These are phyloP conservation scores for Trachurus trachurus DNA, from an alignment of 2,797 vertebrate species.

Conservation along the genomic window DNA sequence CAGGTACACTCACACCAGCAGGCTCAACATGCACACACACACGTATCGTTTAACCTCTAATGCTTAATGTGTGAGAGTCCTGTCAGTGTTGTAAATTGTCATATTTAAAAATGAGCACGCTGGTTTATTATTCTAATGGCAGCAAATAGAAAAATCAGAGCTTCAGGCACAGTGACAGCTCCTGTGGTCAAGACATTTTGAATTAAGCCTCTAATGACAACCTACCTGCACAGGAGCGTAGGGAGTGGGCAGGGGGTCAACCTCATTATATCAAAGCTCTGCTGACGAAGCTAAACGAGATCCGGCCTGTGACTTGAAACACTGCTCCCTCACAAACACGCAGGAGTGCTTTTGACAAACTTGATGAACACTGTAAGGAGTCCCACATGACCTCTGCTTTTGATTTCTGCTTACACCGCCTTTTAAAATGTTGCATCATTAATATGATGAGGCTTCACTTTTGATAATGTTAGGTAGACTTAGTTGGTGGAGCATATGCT, in stretches of 20 bases:
- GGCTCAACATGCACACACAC: background rate
- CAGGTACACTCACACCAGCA: conserved; percentile 83
- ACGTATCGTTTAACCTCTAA: too few relatives aligned
- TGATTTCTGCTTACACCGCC: conserved; percentile 58
- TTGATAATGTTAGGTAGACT: conserved; percentile 41
- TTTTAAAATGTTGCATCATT: conserved; percentile 64
- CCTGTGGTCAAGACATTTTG: conserved; percentile 12
- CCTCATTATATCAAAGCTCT: conserved; percentile 64
- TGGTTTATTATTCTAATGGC: background rate
- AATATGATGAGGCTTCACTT: conserved; percentile 66
- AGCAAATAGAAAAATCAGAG: background rate
- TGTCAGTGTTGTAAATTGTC: background rate
- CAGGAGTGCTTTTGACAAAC: conserved; percentile 54
- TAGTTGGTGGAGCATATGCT: conserved; percentile 42
- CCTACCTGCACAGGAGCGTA: conserved; percentile 2
- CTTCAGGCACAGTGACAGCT: conserved; percentile 2
- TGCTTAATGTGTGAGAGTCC: background rate
- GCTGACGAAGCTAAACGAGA: conserved; percentile 65
- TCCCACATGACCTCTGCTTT: conserved; percentile 35
- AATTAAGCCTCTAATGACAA: conserved; percentile 27
- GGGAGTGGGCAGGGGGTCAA: conserved; percentile 35
- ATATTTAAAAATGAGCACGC: background rate
- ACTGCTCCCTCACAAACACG: conserved; percentile 22
- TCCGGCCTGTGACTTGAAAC: conserved; percentile 30
- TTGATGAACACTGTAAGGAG: conserved; percentile 58